Evolutionary conservation across 1,140 invertebrate genomes (phyloP), one percentile per base, ranked within the genome.

Genomic region (Araneus ventricosus): DNA sequence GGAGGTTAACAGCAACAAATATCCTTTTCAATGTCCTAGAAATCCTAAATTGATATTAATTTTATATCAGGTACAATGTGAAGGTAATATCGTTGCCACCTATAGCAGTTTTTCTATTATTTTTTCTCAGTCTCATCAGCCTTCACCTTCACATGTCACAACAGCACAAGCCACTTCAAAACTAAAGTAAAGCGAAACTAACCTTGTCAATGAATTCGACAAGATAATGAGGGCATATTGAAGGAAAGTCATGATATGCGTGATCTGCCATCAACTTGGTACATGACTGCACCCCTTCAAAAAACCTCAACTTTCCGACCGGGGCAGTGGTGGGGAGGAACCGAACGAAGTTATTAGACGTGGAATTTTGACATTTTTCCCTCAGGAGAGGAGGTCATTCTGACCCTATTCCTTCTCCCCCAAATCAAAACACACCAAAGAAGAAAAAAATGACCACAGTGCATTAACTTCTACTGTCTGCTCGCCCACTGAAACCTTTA

Each of bases 141-240:
- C 41, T 82, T 82, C 39, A 10, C 39, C 70, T 82, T 27, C 37
- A 7, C 39, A 4, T 45, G 80, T 82, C 39, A n/a, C 37, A 27
- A 22, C 61, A 41, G 5, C 24, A 17, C 70, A 34, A 2, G 70
- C 10, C 7, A n/a, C 80, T 6, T 52, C 80, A 82, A 14, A 8
- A n/a, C 5, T 4, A 34, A 37, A 75, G 30, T 30, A 82, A 52
- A 37, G 7, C 24, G 7, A 82, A 41, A n/a, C 22, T 30, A 45
- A 52, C 80, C 80, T 82, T 82, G 80, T 82, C 80, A 82, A 82
- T 45, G 41, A n/a, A 14, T 82, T 82, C 17, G 80, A 82, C 80
- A 52, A 27, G 80, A 52, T 82, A 82, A 82, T 82, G 41, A 75
- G 30, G 37, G 41, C 80, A 20, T 6, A 82, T 52, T n/a, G 80